These are phyloP conservation scores for Bungarus multicinctus DNA, from an alignment of 2,113 vertebrate species.

Conservation along the genomic window DNA sequence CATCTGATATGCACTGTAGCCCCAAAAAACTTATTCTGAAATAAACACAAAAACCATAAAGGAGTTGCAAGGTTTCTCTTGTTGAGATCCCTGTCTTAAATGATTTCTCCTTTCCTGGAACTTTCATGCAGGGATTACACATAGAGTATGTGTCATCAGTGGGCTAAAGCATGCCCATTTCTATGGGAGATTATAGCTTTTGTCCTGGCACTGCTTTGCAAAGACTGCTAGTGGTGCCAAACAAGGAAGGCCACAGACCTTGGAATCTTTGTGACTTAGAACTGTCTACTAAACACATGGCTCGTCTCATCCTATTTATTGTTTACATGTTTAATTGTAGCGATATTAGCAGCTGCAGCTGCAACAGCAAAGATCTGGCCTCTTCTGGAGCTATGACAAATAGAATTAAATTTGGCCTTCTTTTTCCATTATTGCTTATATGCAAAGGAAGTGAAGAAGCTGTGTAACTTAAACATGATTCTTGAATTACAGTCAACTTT, in stretches of 20 bases:
- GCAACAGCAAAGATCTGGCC: background rate
- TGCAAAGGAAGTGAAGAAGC: background rate
- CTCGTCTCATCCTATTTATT: background rate
- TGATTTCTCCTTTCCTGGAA: background rate
- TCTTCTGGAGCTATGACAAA: conserved; percentile 8
- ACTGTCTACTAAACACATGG: background rate
- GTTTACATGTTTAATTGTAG: background rate
- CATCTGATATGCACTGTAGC: background rate
- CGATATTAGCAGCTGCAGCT: background rate
- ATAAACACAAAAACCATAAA: background rate
- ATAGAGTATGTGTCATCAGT: background rate
- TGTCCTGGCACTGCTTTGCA: background rate
- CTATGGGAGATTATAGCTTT: background rate
- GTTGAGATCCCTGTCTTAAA: background rate
- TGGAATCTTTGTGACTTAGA: background rate
- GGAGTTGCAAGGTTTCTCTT: background rate
- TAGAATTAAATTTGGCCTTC: conserved; percentile 1
- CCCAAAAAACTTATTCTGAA: background rate
- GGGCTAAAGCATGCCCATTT: background rate
- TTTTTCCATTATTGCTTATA: background rate
- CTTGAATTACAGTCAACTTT: background rate
- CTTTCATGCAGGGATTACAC: background rate
- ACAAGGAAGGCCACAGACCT: background rate
- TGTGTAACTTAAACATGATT: background rate
- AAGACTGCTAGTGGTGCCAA: background rate